Evolutionary conservation across 2,113 vertebrate genomes (phyloP).

Genomic region (Dipodomys ordii): DNA sequence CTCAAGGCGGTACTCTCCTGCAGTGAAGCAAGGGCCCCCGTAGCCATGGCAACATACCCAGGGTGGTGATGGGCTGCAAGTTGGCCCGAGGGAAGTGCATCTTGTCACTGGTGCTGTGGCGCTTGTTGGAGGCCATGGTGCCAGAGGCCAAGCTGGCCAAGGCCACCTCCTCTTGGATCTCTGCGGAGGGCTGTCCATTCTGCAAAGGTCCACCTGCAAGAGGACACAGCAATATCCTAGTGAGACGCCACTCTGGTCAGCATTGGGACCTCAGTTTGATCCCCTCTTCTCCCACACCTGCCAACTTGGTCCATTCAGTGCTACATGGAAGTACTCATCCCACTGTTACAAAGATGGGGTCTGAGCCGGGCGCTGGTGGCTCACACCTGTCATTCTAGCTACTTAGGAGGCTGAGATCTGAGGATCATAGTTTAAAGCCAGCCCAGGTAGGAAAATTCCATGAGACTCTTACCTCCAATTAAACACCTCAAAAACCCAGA

Average conservation of each 20-base stretch:
- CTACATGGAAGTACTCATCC: background rate
- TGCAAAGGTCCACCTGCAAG: constrained; percentile 91
- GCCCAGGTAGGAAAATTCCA: too few species aligned
- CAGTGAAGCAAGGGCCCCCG: rapidly evolving
- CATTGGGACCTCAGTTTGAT: background rate
- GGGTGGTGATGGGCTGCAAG: constrained; percentile 95
- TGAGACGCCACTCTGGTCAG: background rate
- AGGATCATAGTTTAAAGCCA: too few species aligned
- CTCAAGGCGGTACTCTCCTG: background rate
- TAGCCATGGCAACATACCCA: constrained; percentile 88
- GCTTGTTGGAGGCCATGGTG: constrained; percentile 89
- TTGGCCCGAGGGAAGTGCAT: constrained; percentile 92
- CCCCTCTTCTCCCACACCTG: background rate
- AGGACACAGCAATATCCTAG: background rate
- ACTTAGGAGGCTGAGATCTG: too few species aligned
- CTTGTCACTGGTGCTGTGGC: constrained; percentile 93
- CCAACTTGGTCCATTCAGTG: background rate
- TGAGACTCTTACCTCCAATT: too few species aligned
- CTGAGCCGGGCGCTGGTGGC: too few species aligned
- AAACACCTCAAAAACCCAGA: too few species aligned
- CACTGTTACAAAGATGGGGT: background rate
- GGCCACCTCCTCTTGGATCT: constrained; percentile 97
- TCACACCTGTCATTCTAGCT: too few species aligned
- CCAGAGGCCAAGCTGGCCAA: constrained; percentile 92
- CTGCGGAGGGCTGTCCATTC: constrained; percentile 94